Evolutionary conservation across 2,797 vertebrate genomes (phyloP).

Genomic region (Lophotriccus pileatus): DNA sequence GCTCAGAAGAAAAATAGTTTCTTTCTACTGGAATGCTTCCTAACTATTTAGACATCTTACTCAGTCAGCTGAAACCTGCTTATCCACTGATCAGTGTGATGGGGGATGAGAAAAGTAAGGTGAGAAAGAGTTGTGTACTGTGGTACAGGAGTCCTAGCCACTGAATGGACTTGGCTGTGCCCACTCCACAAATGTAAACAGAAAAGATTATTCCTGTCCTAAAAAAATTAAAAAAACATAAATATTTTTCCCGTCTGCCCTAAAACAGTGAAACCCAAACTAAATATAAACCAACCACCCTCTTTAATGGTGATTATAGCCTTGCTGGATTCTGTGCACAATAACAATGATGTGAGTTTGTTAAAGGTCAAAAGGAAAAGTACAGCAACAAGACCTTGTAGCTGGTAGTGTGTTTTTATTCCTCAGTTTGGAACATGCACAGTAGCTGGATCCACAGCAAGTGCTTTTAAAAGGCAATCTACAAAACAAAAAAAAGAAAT

Average conservation of each 20-base stretch:
- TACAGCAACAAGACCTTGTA: neutral
- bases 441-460: neutral
- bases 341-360: neutral
- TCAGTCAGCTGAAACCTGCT: neutral
- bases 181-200: neutral
- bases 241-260: slow-evolving; percentile 24
- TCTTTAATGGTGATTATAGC: slow-evolving; percentile 23
- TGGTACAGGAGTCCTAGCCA: neutral
- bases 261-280: slow-evolving; percentile 39
- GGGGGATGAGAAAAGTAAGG: neutral
- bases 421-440: neutral
- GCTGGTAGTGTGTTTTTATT: neutral
- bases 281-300: neutral
- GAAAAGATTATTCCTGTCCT: slow-evolving; percentile 5
- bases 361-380: slow-evolving; percentile 41
- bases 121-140: neutral
- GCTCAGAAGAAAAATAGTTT: neutral
- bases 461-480: neutral
- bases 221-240: neutral
- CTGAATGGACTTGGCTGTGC: neutral
- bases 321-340: slow-evolving; percentile 4
- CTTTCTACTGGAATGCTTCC: neutral
- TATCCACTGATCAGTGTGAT: neutral
- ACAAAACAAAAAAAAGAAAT: neutral
- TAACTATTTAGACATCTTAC: neutral